Conservation (phyloP, 1,140 invertebrate species). For the Drosophila ananassae region DNA sequence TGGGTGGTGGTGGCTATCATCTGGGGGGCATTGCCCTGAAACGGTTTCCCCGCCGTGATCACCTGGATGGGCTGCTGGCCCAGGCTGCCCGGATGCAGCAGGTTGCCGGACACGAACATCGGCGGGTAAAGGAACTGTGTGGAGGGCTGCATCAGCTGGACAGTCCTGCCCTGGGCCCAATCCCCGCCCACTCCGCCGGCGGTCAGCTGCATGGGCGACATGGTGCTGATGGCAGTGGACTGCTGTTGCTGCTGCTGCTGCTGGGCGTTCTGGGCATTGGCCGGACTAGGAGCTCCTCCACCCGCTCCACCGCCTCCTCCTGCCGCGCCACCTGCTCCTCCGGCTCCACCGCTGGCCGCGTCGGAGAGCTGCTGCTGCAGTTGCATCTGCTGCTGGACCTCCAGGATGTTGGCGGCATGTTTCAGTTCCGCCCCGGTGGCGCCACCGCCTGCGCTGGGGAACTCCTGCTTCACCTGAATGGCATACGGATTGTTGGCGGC, state of each 20-base stretch:
- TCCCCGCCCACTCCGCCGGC: slow-evolving; percentile 85
- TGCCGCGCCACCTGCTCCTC: slow-evolving; percentile 65
- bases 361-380: slow-evolving; percentile 81
- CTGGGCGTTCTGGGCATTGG: slow-evolving; percentile 57
- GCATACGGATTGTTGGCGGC: slow-evolving; percentile 74
- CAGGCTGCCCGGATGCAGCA: slow-evolving; percentile 90
- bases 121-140: slow-evolving; percentile 92
- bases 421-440: slow-evolving; percentile 70
- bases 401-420: slow-evolving; percentile 80
- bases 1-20: slow-evolving; percentile 90
- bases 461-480: slow-evolving; percentile 85
- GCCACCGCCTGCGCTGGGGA: slow-evolving; percentile 52
- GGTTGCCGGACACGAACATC: slow-evolving; percentile 91
- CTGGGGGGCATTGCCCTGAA: slow-evolving; percentile 91
- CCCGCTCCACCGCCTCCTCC: slow-evolving; percentile 31
- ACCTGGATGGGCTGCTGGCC: slow-evolving; percentile 91
- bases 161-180: slow-evolving; percentile 86
- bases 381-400: slow-evolving; percentile 84
- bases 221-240: slow-evolving; percentile 84
- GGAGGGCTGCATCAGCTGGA: slow-evolving; percentile 94
- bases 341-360: slow-evolving; percentile 77
- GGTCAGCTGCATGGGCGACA: slow-evolving; percentile 85
- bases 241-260: slow-evolving; percentile 85
- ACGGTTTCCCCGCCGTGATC: slow-evolving; percentile 91
- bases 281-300: slow-evolving; percentile 56